Conservation (phyloP, 2,113 vertebrate genomes). For the Ptyas mucosa region DNA sequence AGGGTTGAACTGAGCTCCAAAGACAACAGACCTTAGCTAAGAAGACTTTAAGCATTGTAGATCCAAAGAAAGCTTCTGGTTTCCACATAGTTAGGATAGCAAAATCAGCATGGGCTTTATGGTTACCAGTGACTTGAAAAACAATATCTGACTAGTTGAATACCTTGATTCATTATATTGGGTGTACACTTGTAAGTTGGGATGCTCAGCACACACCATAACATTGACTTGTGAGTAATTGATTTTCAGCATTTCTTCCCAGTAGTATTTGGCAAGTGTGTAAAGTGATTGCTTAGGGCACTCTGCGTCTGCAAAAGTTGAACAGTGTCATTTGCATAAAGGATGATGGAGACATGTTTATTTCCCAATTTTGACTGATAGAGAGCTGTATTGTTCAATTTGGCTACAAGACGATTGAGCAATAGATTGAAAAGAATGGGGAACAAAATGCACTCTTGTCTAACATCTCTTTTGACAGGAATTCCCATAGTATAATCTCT, state of each 20-base stretch:
- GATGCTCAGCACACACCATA: not conserved
- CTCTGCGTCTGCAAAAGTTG: not conserved
- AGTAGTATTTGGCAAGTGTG: not conserved
- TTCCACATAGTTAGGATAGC: not conserved
- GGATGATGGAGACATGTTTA: not conserved
- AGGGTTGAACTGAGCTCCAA: not conserved
- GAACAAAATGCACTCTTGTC: not conserved
- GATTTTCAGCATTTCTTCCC: not conserved
- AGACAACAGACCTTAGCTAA: not conserved
- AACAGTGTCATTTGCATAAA: not conserved
- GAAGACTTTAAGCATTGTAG: not conserved
- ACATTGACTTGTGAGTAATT: not conserved
- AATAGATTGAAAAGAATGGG: not conserved
- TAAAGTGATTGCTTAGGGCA: not conserved
- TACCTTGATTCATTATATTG: not conserved
- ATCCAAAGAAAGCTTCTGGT: not conserved
- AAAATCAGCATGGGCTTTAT: not conserved
- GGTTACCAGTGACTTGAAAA: not conserved
- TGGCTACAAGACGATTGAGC: not conserved
- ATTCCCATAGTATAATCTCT: not conserved
- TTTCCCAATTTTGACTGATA: not conserved
- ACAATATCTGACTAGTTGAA: not conserved
- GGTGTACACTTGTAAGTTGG: not conserved
- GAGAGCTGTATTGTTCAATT: not conserved
- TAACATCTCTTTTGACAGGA: not conserved